A percentile compares a stretch with the other conserved stretches of the same genome.
Evolutionary conservation across 2,888 invertebrate species (phyloP).

Genomic region (Pristionchus entomophagus): DNA sequence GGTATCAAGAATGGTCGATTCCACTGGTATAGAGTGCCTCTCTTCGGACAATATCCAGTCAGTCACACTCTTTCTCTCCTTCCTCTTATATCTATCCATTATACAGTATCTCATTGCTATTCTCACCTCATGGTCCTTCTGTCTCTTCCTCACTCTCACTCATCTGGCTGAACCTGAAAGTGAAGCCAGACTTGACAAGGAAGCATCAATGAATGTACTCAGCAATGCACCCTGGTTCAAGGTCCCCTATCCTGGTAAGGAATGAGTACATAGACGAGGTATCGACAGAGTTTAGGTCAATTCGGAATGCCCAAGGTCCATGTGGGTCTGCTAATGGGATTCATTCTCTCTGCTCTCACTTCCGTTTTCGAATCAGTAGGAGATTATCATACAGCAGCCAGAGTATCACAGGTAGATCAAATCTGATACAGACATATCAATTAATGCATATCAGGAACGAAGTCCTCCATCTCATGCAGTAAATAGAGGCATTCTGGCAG

Average conservation of each 20-base stretch:
- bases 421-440: slow-evolving; percentile 76
- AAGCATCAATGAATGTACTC: slow-evolving; percentile 65
- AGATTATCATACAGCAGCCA: slow-evolving; percentile 91
- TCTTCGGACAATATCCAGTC: slow-evolving; percentile 75
- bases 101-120: slow-evolving; percentile 73
- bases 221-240: slow-evolving; percentile 67
- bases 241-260: slow-evolving; percentile 69
- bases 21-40: slow-evolving; percentile 62
- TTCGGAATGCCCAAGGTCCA: slow-evolving; percentile 71
- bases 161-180: slow-evolving; percentile 64
- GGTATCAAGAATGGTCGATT: slow-evolving; percentile 66
- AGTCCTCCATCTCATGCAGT: slow-evolving; percentile 90
- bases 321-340: slow-evolving; percentile 67
- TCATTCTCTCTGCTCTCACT: slow-evolving; percentile 73
- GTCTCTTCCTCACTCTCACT: slow-evolving; percentile 69
- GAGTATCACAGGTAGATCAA: slow-evolving; percentile 74
- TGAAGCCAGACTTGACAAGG: slow-evolving; percentile 72
- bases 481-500: slow-evolving; percentile 88
- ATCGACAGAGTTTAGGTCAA: slow-evolving; percentile 58
- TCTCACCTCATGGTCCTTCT: slow-evolving; percentile 72
- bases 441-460: slow-evolving; percentile 81
- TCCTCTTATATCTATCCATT: background rate
- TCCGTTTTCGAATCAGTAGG: slow-evolving; percentile 74
- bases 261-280: background rate
- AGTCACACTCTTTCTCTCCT: slow-evolving; percentile 19